Conservation (phyloP, 2,797 vertebrate genomes). For the Rhinogobio ventralis region DNA sequence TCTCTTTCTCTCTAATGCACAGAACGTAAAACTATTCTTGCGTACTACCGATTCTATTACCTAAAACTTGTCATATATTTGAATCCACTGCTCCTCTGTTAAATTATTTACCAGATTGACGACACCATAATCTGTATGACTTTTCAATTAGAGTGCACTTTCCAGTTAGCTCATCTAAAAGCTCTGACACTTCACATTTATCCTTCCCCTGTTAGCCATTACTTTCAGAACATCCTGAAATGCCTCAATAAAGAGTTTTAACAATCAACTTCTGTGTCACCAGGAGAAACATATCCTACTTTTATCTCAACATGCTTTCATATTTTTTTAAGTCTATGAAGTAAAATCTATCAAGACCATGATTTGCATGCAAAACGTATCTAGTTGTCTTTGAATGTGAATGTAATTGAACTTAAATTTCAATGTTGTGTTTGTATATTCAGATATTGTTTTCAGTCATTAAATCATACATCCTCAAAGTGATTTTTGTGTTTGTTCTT, state of each 20-base stretch:
- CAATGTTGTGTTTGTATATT: constrained; percentile 5
- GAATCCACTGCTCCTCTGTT: constrained; percentile 5
- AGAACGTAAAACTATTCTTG: constrained; percentile 18
- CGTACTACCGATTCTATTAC: neutral
- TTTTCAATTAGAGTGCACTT: constrained; percentile 17
- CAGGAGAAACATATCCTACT: constrained; percentile 16
- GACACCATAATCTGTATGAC: neutral
- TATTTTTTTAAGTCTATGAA: neutral
- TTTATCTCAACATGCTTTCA: neutral
- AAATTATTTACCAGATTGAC: constrained; percentile 14
- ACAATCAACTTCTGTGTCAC: neutral
- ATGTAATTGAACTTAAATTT: neutral
- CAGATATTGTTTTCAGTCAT: constrained; percentile 27
- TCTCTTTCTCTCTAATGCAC: constrained; percentile 7
- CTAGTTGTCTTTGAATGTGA: constrained; percentile 21
- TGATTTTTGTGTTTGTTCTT: constrained; percentile 40
- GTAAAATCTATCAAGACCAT: constrained; percentile 1
- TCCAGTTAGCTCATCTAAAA: constrained; percentile 2
- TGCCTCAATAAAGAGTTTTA: constrained; percentile 9
- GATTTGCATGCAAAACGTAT: constrained; percentile 37
- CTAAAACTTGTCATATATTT: neutral
- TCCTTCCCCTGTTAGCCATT: constrained; percentile 19
- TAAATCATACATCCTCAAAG: constrained; percentile 40
- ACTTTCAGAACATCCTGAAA: neutral
- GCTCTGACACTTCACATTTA: constrained; percentile 18